phyloP scores from a whole-genome alignment of 2,797 vertebrate genomes.

The Eulemur albifrons region DNA sequence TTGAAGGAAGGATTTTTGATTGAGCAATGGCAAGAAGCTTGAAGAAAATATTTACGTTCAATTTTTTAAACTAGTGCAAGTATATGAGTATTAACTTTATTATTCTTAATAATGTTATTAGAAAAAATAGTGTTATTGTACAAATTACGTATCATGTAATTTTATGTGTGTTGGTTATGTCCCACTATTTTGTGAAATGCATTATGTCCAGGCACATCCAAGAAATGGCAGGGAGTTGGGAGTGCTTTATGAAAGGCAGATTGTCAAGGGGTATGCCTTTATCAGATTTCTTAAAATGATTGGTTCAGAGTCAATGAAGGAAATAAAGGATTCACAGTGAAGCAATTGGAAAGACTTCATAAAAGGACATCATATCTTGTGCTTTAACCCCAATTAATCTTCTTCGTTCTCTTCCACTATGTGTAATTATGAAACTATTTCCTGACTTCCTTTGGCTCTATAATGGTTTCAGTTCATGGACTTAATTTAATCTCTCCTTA shows the following conservation, averaged over 20 bases:
- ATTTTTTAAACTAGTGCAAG: background rate
- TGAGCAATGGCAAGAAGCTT: background rate
- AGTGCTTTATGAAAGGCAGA: background rate
- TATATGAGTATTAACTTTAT: background rate
- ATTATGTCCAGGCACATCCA: background rate
- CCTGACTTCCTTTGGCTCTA: background rate
- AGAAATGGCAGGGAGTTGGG: background rate
- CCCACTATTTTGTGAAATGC: background rate
- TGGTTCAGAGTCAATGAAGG: background rate
- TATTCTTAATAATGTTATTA: background rate
- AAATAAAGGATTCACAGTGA: background rate
- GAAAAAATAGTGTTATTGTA: background rate
- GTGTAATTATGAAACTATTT: slow-evolving; percentile 29
- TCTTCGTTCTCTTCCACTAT: background rate
- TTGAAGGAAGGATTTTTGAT: background rate
- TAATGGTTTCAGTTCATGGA: background rate
- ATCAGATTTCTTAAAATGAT: background rate
- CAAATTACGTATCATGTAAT: background rate
- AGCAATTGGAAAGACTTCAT: background rate
- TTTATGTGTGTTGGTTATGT: background rate
- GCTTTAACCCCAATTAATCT: slow-evolving; percentile 21
- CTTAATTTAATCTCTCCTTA: slow-evolving; percentile 14
- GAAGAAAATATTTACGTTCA: background rate
- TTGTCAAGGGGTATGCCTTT: background rate
- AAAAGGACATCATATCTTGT: background rate